Conservation (phyloP, 2,797 vertebrate species). For the Mormyrops boulengeri region DNA sequence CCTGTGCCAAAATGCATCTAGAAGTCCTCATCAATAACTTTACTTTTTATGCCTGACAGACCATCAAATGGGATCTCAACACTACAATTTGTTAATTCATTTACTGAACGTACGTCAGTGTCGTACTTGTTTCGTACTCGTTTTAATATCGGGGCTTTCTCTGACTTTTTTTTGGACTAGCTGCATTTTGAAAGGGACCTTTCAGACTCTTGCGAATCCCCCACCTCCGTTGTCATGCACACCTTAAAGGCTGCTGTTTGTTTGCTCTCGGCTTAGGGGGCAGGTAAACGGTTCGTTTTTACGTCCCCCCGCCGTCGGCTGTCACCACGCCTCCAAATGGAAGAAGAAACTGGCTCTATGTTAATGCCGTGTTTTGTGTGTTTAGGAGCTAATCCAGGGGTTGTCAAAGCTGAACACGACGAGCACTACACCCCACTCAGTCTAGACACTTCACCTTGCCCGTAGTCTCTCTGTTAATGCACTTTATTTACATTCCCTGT, state of each 20-base stretch:
- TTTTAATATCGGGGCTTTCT: background rate
- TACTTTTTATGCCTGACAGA: background rate
- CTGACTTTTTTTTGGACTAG: background rate
- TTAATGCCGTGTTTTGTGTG: background rate
- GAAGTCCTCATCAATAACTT: background rate
- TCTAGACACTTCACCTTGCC: background rate
- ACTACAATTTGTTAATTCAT: background rate
- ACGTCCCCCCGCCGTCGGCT: background rate
- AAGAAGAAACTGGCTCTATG: background rate
- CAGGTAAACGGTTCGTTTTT: background rate
- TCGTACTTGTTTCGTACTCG: background rate
- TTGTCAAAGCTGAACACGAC: background rate
- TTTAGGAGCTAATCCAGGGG: background rate
- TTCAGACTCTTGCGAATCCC: background rate
- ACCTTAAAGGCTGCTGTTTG: background rate
- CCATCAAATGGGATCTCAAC: background rate
- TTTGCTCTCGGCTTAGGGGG: background rate
- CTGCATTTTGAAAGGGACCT: background rate
- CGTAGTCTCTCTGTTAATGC: background rate
- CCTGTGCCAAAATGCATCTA: background rate
- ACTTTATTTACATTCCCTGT: background rate
- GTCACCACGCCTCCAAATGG: background rate
- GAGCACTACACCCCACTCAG: background rate
- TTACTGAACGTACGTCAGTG: background rate
- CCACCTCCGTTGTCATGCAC: conserved; percentile 3